Percentiles rank a stretch among this genome's conserved stretches.
phyloP scores from a whole-genome alignment of 2,888 invertebrate species.

The Neelides folsomi region DNA sequence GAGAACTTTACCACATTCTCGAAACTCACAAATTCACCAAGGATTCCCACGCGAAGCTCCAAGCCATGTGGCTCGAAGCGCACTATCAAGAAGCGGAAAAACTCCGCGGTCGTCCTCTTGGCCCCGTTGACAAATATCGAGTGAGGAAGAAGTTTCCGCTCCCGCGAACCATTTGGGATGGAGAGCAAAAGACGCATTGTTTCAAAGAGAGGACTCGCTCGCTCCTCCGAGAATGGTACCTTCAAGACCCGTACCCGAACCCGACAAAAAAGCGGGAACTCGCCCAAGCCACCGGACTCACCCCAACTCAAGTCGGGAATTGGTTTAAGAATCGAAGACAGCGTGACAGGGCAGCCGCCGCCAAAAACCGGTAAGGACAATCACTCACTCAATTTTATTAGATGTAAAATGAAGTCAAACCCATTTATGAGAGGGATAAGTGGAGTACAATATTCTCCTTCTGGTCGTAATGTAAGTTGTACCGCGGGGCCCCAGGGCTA shows the following conservation, averaged over 20 bases:
- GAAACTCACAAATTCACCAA: conserved; percentile 82
- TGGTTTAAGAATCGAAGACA: conserved; percentile 86
- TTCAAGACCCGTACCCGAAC: conserved; percentile 90
- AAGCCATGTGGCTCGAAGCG: conserved; percentile 86
- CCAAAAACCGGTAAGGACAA: conserved; percentile 82
- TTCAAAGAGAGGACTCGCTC: conserved; percentile 56
- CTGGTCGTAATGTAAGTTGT: no score
- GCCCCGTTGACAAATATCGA: conserved; percentile 85
- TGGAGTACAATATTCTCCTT: no score
- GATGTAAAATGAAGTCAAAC: no score
- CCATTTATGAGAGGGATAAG: no score
- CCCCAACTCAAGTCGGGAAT: conserved; percentile 85
- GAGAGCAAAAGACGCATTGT: conserved; percentile 90
- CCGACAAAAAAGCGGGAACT: conserved; percentile 84
- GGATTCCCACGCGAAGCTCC: conserved; percentile 71
- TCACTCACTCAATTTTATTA: background rate
- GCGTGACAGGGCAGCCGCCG: conserved; percentile 77
- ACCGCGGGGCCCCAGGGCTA: no score
- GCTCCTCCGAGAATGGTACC: conserved; percentile 55
- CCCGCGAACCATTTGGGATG: conserved; percentile 87
- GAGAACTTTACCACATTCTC: conserved; percentile 75
- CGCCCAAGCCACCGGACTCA: conserved; percentile 77
- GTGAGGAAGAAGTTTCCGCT: conserved; percentile 87
- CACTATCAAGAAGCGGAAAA: conserved; percentile 89
- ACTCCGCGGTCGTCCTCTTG: conserved; percentile 71